Percentiles rank a stretch among this genome's conserved stretches.
phyloP scores from a whole-genome alignment of 2,888 invertebrate species.

The Augochlorella aurata region DNA sequence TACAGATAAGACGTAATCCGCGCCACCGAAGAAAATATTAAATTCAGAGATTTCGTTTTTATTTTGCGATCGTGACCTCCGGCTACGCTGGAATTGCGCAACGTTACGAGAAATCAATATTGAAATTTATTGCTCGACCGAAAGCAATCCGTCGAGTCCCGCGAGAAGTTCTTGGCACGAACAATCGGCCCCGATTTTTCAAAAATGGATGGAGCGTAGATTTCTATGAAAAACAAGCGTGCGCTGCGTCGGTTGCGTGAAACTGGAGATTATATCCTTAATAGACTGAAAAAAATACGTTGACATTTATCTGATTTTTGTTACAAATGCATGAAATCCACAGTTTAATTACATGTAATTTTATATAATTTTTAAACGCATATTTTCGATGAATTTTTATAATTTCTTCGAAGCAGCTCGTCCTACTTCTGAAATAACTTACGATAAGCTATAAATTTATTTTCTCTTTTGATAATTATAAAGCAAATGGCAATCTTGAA shows the following conservation, averaged over 20 bases:
- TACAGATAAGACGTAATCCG: conserved; percentile 45
- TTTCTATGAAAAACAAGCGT: background rate
- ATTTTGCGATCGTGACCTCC: background rate
- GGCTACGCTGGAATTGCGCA: background rate
- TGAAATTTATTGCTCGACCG: background rate
- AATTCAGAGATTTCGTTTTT: conserved; percentile 12
- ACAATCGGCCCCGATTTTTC: no score
- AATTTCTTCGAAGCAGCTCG: no score
- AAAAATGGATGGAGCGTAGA: background rate
- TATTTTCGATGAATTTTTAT: no score
- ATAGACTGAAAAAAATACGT: no score
- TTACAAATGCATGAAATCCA: no score
- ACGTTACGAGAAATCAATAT: background rate
- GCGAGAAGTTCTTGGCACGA: background rate
- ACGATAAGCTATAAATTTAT: no score
- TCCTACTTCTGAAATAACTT: no score
- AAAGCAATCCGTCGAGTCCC: background rate
- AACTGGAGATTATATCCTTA: background rate
- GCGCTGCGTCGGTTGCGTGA: background rate
- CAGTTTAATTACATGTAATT: no score
- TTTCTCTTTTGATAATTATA: no score
- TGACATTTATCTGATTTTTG: no score
- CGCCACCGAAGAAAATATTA: conserved; percentile 27
- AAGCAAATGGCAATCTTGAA: no score
- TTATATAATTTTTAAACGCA: no score